Evolutionary conservation across 2,113 vertebrate species (phyloP).

Genomic region (Sterrhoptilus dennistouni): DNA sequence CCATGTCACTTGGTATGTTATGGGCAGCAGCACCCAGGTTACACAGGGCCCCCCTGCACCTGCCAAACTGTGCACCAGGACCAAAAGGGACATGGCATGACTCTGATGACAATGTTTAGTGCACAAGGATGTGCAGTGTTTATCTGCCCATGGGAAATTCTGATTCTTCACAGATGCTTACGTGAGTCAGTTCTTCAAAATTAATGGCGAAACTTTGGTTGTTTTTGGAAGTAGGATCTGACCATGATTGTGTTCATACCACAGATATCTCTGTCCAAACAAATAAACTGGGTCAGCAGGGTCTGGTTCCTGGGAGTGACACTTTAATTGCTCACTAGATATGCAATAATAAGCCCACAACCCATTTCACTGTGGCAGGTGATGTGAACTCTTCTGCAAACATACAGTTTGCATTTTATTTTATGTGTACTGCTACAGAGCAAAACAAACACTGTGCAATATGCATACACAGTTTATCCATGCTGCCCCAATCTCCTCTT

Average conservation of each 20-base stretch:
- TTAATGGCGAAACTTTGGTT: neutral
- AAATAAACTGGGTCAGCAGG: neutral
- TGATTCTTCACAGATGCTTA: neutral
- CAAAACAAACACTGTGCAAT: neutral
- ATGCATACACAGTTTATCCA: neutral
- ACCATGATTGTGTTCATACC: neutral
- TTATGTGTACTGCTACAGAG: neutral
- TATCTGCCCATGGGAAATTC: neutral
- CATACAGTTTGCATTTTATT: neutral
- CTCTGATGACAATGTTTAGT: neutral
- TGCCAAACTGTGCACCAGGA: neutral
- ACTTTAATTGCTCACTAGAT: neutral
- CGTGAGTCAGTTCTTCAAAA: neutral
- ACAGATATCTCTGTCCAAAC: neutral
- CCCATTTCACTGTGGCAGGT: neutral
- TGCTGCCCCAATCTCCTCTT: neutral
- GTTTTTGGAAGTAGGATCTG: neutral
- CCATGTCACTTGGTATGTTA: rapidly evolving
- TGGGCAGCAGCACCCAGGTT: neutral
- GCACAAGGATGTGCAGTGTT: too few relatives aligned
- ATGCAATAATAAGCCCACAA: neutral
- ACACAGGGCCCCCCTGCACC: rapidly evolving
- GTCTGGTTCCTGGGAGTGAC: neutral
- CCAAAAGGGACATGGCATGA: rapidly evolving
- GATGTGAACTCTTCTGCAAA: neutral